Base-by-base conservation (phyloP, 2,888 invertebrate species). In the Tinea pellionella region DNA sequence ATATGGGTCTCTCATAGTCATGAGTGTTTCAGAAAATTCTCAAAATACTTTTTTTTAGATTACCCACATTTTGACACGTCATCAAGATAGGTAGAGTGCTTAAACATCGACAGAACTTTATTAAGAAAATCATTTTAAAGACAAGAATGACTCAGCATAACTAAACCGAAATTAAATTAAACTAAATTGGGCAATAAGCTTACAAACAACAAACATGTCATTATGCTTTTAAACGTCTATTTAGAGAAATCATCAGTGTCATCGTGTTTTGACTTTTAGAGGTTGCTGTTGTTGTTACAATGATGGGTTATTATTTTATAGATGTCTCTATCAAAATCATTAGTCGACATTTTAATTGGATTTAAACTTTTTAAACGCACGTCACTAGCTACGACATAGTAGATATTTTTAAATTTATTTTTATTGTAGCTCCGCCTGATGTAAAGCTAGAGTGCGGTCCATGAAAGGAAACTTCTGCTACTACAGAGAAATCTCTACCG, bases 201-300 rank as follows among this genome's bases (percentile, higher is more conserved):
- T 68, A 67, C 67, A 68, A 71, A 71, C 67, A 63, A 64, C 61
- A 65, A 70, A 75, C 71, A 64, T 67, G 69, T 70, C 72, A 75
- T 75, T 75, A 75, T 69, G 74, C 73, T 77, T 77, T 77, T 73
- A 76, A 66, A 67, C 65, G 72, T 63, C 75, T 68, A 75, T 77
- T n/a, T 75, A 74, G 71, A 69, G 74, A 70, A 66, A 59, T 43
- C 47, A 47, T 58, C 13, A 60, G 67, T 69, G 63, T 65, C 65
- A 66, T 63, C 64, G 64, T 57, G 37, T 24, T 24, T 24, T 24
- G 24, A 6, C 24, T 24, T 24, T 24, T 24, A 24, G 6, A 24
- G 24, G 24, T 24, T 24, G 24, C 24, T n/a, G n/a, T n/a, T n/a
- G n/a, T n/a, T n/a, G n/a, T n/a, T 24, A 24, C 24, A 24, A 24